Evolutionary conservation across 2,113 vertebrate genomes (phyloP).

Genomic region (Ictalurus punctatus): DNA sequence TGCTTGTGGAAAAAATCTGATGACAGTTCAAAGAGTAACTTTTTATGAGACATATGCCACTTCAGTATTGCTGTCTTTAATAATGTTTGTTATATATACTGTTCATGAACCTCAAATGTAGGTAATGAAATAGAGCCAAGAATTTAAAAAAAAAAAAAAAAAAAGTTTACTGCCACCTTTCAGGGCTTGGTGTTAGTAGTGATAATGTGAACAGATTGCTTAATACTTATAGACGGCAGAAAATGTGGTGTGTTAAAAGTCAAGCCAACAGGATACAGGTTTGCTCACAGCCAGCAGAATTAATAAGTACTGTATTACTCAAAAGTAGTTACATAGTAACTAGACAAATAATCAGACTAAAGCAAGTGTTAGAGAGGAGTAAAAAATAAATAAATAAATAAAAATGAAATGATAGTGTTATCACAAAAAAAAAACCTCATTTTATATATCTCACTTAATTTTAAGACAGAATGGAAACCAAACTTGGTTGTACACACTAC

Average conservation of each 20-base stretch:
- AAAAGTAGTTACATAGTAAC: constrained; percentile 11
- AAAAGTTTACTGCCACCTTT: not conserved
- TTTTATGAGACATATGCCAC: not conserved
- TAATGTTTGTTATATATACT: not conserved
- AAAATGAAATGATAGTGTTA: no score
- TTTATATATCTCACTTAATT: no score
- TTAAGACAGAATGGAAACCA: no score
- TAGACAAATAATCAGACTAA: constrained; percentile 1
- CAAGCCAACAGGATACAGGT: not conserved
- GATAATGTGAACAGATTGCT: not conserved
- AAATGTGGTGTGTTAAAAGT: not conserved
- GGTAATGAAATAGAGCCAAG: not conserved
- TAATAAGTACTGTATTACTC: constrained; percentile 8
- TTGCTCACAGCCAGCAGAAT: not conserved
- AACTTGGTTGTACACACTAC: not conserved
- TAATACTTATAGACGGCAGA: not conserved
- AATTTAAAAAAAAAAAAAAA: not conserved
- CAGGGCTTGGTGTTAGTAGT: not conserved
- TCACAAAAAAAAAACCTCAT: no score
- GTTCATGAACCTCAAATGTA: not conserved
- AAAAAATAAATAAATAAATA: not conserved
- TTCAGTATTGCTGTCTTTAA: not conserved
- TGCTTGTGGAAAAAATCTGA: not conserved
- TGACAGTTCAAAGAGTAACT: not conserved
- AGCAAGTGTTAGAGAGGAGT: not conserved